Base-by-base conservation (phyloP, 2,888 invertebrate genomes). In the Lypha dubia region DNA sequence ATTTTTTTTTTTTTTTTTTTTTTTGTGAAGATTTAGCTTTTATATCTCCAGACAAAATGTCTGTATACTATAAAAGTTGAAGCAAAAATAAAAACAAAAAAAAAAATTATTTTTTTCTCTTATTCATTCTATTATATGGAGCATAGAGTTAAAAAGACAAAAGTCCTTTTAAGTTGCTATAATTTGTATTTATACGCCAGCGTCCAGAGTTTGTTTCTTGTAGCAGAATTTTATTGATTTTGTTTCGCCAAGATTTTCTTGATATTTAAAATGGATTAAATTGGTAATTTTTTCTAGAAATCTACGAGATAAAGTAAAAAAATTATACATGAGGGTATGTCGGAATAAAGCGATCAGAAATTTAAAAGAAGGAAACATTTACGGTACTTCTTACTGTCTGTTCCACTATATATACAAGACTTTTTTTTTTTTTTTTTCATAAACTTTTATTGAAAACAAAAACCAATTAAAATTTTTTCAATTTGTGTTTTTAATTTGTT, bases 21-120 rank as follows among this genome's bases (percentile, higher is more conserved):
- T n/a, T 38, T 11, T 38, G 9, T 44, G 28, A 13, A 3, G 13
- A 3, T 49, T 67, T 32, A 41, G 22, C 17, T 73, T 38, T 32
- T 7, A 62, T 51, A 9, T 22, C 9, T 38, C 44, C 51, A 81
- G 74, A 75, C 73, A 65, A 65, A 74, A 84, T 79, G 77, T 84
- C 81, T 81, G 74, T 74, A 70, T 68, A 46, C 20, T 46, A 58
- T 35, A 17, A 35, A 0, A 24, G 6, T 49, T 49, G 20, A 62
- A n/a, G n/a, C n/a, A n/a, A n/a, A n/a, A n/a, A n/a, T n/a, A n/a
- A n/a, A n/a, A n/a, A n/a, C n/a, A n/a, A n/a, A n/a, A n/a, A 74
- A 56, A 35, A 5, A 51, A 32, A 60, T 17, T 46, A 67, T 56
- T 65, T 60, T 20, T 46, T 22, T 13, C 22, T 22, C 46, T 79